Evolutionary conservation across 2,888 invertebrate genomes (phyloP).

Genomic region (Octonoba sinensis): DNA sequence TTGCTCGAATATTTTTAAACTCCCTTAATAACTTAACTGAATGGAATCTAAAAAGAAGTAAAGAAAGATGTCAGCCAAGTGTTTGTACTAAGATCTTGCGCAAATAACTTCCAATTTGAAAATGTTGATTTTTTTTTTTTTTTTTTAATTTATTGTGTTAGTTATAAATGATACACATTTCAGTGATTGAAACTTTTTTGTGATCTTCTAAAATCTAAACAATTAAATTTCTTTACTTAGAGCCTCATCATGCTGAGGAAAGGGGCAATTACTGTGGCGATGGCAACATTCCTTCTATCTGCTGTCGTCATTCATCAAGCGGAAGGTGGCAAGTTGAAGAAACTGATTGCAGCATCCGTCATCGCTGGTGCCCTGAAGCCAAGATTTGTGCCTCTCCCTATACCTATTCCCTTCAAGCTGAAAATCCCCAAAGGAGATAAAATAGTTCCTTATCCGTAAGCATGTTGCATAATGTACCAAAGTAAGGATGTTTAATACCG

Average conservation of each 20-base stretch:
- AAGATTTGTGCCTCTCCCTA: conserved; percentile 49
- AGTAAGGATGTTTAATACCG: too few species aligned
- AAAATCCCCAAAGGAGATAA: conserved; percentile 59
- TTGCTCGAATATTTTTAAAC: too few species aligned
- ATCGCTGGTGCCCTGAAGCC: conserved; percentile 45
- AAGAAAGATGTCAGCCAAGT: neutral
- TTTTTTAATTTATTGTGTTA: neutral
- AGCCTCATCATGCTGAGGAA: conserved; percentile 11
- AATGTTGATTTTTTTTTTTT: conserved; percentile 5
- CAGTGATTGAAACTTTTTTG: too few species aligned
- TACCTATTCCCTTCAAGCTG: conserved; percentile 49
- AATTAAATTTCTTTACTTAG: neutral
- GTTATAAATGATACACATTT: neutral
- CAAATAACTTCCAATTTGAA: neutral
- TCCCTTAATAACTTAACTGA: too few species aligned
- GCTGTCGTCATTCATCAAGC: conserved; percentile 17
- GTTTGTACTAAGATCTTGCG: neutral
- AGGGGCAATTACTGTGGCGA: neutral
- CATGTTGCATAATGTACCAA: neutral
- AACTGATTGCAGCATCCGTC: conserved; percentile 25
- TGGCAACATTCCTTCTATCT: conserved; percentile 11
- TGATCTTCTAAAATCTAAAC: too few species aligned
- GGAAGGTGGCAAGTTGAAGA: conserved; percentile 28
- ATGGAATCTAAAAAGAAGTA: too few species aligned
- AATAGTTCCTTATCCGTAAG: conserved; percentile 54